These are phyloP conservation scores for Ganaspis sp. DNA, from an alignment of 1,140 invertebrate genomes.

Conservation along the genomic window DNA sequence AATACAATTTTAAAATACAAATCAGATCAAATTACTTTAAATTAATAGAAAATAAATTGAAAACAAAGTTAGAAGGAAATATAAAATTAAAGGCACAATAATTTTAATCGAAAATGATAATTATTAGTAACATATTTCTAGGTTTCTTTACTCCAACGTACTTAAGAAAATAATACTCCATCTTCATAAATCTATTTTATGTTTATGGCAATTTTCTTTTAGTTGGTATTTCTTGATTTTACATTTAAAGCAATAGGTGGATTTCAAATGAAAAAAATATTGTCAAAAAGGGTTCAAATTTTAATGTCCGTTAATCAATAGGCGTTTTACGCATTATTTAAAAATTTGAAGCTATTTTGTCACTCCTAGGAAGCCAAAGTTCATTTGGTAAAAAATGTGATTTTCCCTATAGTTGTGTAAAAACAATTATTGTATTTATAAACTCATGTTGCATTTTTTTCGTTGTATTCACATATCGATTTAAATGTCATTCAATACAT, in stretches of 20 bases:
- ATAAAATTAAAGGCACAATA: too few species aligned
- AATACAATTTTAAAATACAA: neutral
- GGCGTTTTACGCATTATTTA: neutral
- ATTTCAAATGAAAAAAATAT: too few species aligned
- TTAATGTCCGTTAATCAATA: neutral
- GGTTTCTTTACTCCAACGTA: neutral
- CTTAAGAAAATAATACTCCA: slow-evolving; percentile 19
- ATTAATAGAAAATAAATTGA: too few species aligned
- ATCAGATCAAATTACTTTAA: neutral
- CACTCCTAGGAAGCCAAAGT: slow-evolving; percentile 20
- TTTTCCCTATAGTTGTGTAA: too few species aligned
- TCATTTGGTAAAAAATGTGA: neutral
- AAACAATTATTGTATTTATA: neutral
- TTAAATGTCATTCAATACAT: neutral
- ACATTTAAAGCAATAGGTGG: neutral
- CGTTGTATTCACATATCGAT: neutral
- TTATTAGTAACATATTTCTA: too few species aligned
- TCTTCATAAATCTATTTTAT: neutral
- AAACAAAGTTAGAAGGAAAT: too few species aligned
- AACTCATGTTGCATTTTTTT: neutral
- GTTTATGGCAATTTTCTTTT: neutral
- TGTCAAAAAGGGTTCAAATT: neutral
- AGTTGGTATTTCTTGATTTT: neutral
- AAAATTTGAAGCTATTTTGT: neutral
- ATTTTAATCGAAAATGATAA: too few species aligned